phyloP scores from a whole-genome alignment of 2,888 invertebrate genomes.

The Andrena marginata region DNA sequence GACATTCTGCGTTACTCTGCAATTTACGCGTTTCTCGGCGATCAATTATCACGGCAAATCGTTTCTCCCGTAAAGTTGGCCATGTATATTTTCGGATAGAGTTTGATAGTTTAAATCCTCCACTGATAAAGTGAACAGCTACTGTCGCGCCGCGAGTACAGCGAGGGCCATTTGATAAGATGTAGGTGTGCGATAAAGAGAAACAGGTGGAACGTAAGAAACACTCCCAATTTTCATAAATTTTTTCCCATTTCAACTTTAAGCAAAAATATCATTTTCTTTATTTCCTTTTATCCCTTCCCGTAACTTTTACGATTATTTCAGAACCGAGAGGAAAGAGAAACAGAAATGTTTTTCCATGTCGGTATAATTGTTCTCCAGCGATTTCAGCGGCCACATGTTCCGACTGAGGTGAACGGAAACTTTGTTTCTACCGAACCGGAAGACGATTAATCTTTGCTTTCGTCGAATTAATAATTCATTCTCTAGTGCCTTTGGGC shows the following conservation, averaged over 20 bases:
- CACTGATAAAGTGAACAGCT: no score
- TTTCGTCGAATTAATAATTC: constrained; percentile 49
- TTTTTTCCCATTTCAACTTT: no score
- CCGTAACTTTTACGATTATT: background rate
- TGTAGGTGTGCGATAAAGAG: no score
- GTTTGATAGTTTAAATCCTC: no score
- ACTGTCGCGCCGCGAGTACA: no score
- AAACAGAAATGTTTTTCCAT: background rate
- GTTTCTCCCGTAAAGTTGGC: background rate
- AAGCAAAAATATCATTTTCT: no score
- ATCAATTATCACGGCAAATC: background rate
- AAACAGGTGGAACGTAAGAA: no score
- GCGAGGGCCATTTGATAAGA: no score
- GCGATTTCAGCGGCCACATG: background rate
- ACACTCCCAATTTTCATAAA: no score
- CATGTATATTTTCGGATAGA: background rate
- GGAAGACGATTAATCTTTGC: constrained; percentile 47
- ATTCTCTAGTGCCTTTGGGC: constrained; percentile 25
- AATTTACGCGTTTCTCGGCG: background rate
- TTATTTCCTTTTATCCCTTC: no score
- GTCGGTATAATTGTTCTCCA: background rate
- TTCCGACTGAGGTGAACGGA: constrained; percentile 12
- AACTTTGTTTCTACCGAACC: constrained; percentile 7
- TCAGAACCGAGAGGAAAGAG: no score
- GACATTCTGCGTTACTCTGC: background rate